Base-by-base conservation (phyloP, 2,888 invertebrate species). In the Mesochorus sp. region DNA sequence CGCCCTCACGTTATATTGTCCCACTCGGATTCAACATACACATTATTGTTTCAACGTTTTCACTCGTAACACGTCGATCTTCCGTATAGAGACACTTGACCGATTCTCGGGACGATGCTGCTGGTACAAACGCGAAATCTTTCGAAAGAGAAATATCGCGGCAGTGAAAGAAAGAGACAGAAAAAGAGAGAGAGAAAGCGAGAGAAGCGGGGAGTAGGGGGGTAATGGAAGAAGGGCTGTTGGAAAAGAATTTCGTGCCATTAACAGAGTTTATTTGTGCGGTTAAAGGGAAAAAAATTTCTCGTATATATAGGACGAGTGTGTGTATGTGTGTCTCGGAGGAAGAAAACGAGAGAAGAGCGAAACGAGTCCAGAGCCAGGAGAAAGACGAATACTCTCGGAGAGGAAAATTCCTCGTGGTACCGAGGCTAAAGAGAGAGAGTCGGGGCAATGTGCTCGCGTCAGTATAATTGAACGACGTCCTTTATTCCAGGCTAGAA, bases 391-490 rank as follows among this genome's bases (percentile, higher is more conserved):
- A 76, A 79, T 81, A 68, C 80, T n/a, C n/a, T 74, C 80, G 64
- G 55, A 76, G 70, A 62, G 67, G 77, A 77, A 78, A 79, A 80
- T 82, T 75, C 70, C 21, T 53, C 73, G 53, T 55, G 72, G 59
- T 68, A 62, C 62, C 0, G 3, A 10, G 12, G 26, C 24, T 24
- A 61, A 42, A 6, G 61, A 28, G 42, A 61, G 26, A 6, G 61
- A 28, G 42, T 61, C 8, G n/a, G 8, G 3, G 10, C 17, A 55
- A 55, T n/a, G 57, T 24, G 10, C 12, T 14, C 19, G 64, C n/a
- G 51, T 51, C 28, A 80, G 84, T 86, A 81, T 86, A 86, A 87
- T 86, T 87, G 86, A 85, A 85, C 83, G 78, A 62, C 85, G 86
- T 87, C 83, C 82, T 86, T 86, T 85, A 85, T 84, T 34, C 82